phyloP scores from a whole-genome alignment of 2,113 vertebrate genomes.

The Camelus bactrianus region DNA sequence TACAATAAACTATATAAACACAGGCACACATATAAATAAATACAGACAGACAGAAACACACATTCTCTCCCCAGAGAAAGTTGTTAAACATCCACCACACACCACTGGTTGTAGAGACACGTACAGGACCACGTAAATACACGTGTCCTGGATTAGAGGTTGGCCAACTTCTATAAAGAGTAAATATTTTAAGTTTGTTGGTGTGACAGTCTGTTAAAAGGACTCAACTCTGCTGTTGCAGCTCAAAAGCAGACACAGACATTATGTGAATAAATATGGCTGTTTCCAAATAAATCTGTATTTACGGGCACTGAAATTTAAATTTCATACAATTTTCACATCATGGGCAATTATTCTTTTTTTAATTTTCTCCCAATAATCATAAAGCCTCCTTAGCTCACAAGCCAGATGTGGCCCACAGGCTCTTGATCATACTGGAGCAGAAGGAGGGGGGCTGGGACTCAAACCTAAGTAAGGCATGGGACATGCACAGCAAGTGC shows the following conservation, averaged over 20 bases:
- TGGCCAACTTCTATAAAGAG: not conserved
- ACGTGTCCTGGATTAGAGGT: not conserved
- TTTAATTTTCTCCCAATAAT: not conserved
- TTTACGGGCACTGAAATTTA: not conserved
- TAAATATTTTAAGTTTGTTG: not conserved
- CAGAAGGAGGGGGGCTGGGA: not conserved
- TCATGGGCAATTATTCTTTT: not conserved
- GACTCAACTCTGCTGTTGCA: not conserved
- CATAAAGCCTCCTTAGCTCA: not conserved
- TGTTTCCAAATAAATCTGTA: not conserved
- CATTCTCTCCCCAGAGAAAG: not conserved
- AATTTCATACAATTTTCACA: not conserved
- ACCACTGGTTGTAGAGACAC: not conserved
- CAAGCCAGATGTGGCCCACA: not conserved
- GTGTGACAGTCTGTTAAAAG: not conserved
- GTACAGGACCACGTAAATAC: not conserved
- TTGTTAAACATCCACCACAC: not conserved
- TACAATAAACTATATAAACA: not conserved
- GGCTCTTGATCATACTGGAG: not conserved
- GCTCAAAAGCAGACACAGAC: not conserved
- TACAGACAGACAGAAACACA: not conserved
- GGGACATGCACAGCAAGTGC: not conserved
- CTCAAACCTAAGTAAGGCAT: rapidly evolving
- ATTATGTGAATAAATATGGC: not conserved
- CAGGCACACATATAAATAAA: not conserved